Evolutionary conservation across 2,113 vertebrate species (phyloP).

Genomic region (Mesitornis unicolor): DNA sequence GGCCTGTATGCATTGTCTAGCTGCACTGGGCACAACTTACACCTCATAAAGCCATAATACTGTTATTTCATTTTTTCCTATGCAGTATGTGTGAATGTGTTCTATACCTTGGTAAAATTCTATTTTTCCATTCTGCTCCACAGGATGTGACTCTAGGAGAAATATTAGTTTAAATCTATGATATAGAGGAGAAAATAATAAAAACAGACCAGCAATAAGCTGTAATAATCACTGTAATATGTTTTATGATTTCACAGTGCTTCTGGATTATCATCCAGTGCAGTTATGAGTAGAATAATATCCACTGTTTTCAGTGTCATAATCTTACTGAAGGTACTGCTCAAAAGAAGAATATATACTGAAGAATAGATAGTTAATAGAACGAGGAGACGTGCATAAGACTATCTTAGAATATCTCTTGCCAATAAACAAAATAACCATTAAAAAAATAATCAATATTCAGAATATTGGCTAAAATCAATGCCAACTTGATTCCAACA

Average conservation of each 20-base stretch:
- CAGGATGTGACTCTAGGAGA: background rate
- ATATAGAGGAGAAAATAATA: background rate
- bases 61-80: slow-evolving; percentile 27
- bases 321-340: background rate
- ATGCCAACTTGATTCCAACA: background rate
- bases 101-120: slow-evolving; percentile 13
- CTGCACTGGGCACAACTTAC: background rate
- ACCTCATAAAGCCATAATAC: slow-evolving; percentile 9
- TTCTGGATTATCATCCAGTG: background rate
- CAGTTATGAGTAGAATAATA: background rate
- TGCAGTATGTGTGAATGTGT: background rate
- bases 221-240: background rate
- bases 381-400: background rate
- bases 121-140: slow-evolving; percentile 11
- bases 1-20: background rate
- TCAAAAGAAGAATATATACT: background rate
- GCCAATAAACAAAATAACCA: background rate
- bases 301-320: background rate
- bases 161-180: background rate
- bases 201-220: background rate
- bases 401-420: background rate
- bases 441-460: background rate
- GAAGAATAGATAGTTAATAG: background rate
- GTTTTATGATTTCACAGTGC: background rate
- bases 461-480: background rate